A percentile compares a stretch with the other conserved stretches of the same genome.
These are phyloP conservation scores for Muscicapa adusta DNA, from an alignment of 2,113 vertebrate genomes.

Conservation along the genomic window DNA sequence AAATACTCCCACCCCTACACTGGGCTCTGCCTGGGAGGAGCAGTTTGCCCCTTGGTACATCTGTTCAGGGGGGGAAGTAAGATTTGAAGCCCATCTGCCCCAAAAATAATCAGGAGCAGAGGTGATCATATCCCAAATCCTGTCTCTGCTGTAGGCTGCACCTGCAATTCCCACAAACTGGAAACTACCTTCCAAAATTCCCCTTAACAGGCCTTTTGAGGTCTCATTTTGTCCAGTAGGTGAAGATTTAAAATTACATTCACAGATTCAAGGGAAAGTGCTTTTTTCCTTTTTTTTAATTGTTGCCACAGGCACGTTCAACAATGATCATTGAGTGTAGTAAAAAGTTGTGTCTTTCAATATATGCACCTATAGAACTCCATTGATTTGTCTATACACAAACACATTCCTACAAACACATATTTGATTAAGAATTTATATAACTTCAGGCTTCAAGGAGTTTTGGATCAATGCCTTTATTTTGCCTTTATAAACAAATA, in stretches of 20 bases:
- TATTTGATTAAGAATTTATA: constrained; percentile 48
- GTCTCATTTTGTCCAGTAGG: neutral
- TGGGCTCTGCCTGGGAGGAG: neutral
- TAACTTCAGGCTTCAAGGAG: constrained; percentile 7
- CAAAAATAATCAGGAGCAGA: neutral
- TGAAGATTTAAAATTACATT: neutral
- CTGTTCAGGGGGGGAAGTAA: neutral
- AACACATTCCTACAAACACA: neutral
- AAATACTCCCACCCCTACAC: neutral
- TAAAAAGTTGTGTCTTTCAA: neutral
- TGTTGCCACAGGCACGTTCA: neutral
- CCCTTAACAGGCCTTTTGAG: neutral
- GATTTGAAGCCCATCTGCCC: neutral
- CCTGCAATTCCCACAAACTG: neutral
- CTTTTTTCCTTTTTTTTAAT: neutral
- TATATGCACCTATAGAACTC: neutral
- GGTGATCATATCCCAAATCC: accelerated
- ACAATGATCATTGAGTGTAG: neutral
- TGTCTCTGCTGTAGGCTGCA: neutral
- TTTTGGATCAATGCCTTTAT: constrained; percentile 32
- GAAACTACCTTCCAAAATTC: neutral
- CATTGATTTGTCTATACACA: neutral
- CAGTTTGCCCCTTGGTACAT: neutral
- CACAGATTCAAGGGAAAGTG: neutral
- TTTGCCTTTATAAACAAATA: constrained; percentile 34